Conservation (phyloP, 2,888 invertebrate genomes). For the Prenolepis imparis region DNA sequence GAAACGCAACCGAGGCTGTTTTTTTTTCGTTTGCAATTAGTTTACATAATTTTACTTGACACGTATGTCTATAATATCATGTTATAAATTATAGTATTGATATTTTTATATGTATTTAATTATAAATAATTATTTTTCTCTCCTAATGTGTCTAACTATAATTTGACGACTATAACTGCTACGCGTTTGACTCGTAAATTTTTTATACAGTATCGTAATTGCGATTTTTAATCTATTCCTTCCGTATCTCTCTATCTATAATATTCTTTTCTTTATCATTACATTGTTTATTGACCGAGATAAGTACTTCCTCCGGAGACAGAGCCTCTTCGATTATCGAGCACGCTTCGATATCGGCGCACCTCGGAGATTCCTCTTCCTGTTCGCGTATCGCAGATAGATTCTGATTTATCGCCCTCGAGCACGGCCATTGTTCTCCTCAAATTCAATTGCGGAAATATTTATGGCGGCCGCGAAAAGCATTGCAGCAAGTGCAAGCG, state of each 20-base stretch:
- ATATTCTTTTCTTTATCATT: constrained; percentile 4
- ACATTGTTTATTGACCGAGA: constrained; percentile 33
- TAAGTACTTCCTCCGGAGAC: constrained; percentile 13
- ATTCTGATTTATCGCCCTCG: constrained; percentile 50
- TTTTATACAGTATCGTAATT: background rate
- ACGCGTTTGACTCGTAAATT: background rate
- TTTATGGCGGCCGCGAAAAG: constrained; percentile 46
- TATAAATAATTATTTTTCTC: constrained; percentile 11
- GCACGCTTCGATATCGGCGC: constrained; percentile 27
- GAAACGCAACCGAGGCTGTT: background rate
- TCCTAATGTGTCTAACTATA: background rate
- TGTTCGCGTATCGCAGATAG: constrained; percentile 26
- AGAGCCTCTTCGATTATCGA: constrained; percentile 37
- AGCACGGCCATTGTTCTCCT: constrained; percentile 47
- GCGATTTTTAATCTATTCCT: background rate
- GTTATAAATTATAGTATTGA: background rate
- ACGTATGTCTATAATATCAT: background rate
- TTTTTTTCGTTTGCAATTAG: background rate
- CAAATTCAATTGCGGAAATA: constrained; percentile 56
- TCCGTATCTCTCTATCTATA: background rate
- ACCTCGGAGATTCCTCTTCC: constrained; percentile 41
- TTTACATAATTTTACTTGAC: background rate
- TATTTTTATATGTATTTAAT: background rate
- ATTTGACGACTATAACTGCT: background rate
- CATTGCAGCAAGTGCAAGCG: constrained; percentile 34